phyloP scores from a whole-genome alignment of 2,888 invertebrate genomes.

The Sinotaia quadrata region DNA sequence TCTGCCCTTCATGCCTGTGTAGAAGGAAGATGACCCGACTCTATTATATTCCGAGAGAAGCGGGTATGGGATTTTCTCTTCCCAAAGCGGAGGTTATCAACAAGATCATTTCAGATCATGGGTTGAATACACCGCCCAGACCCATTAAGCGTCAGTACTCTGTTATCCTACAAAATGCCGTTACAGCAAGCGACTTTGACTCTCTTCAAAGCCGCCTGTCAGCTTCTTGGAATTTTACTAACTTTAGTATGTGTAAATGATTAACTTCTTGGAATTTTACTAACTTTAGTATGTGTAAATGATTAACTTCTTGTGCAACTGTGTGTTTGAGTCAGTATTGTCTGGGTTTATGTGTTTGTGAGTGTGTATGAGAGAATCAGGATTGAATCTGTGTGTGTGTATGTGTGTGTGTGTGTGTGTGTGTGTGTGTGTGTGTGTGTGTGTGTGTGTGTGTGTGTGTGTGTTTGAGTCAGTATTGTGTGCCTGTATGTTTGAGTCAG shows the following conservation, averaged over 20 bases:
- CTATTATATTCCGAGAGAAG: conserved; percentile 11
- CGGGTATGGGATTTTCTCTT: not conserved
- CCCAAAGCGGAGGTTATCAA: not conserved
- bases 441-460: not conserved
- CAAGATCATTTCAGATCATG: not conserved
- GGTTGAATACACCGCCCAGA: not conserved
- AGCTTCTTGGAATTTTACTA: not conserved
- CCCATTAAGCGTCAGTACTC: conserved; percentile 14
- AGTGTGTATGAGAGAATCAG: not conserved
- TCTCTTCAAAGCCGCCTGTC: not conserved
- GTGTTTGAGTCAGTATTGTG: not conserved
- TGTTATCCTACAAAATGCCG: not conserved
- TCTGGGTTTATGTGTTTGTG: not conserved
- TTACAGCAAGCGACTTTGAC: not conserved
- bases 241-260: not conserved
- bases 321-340: not conserved
- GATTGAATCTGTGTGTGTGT: conserved; percentile 1
- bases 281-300: not conserved
- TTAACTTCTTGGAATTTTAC: not conserved
- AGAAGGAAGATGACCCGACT: conserved; percentile 21
- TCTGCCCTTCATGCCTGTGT: not conserved
- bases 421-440: not conserved
- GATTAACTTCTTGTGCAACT: not conserved
- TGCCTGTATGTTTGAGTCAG: not conserved
- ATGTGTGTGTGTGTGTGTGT: not conserved